These are phyloP conservation scores for Chroicocephalus ridibundus DNA, from an alignment of 2,113 vertebrate genomes.

Conservation along the genomic window DNA sequence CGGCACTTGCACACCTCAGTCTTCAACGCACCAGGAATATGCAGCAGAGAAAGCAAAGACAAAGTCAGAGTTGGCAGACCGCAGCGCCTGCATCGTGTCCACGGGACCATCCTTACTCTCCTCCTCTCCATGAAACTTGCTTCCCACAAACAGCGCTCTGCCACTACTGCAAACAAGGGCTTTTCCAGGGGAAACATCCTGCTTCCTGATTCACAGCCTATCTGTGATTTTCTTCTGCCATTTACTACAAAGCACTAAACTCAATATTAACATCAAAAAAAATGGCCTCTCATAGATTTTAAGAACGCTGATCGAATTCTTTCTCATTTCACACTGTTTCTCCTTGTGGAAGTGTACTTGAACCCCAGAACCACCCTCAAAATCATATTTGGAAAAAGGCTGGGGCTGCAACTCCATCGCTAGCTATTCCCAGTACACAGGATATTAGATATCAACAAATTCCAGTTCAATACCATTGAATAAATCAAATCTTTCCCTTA, in stretches of 20 bases:
- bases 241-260: background rate
- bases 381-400: background rate
- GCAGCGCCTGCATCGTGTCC: rapidly evolving
- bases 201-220: background rate
- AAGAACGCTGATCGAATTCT: background rate
- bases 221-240: background rate
- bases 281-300: background rate
- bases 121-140: background rate
- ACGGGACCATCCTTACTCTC: background rate
- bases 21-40: background rate
- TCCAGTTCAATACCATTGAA: background rate
- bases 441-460: slow-evolving; percentile 19
- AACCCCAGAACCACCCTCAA: background rate
- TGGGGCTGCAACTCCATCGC: background rate
- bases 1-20: background rate
- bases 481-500: slow-evolving; percentile 39
- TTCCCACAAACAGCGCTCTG: background rate
- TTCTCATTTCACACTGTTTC: background rate
- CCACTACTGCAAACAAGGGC: rapidly evolving
- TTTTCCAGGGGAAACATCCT: background rate
- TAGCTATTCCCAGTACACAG: background rate
- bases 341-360: background rate
- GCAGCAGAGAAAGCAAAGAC: background rate
- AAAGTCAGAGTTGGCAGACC: background rate
- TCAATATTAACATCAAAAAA: background rate